Evolutionary conservation across 2,888 invertebrate species (phyloP), one percentile per base, ranked within the genome.

Genomic region (Phania funesta): DNA sequence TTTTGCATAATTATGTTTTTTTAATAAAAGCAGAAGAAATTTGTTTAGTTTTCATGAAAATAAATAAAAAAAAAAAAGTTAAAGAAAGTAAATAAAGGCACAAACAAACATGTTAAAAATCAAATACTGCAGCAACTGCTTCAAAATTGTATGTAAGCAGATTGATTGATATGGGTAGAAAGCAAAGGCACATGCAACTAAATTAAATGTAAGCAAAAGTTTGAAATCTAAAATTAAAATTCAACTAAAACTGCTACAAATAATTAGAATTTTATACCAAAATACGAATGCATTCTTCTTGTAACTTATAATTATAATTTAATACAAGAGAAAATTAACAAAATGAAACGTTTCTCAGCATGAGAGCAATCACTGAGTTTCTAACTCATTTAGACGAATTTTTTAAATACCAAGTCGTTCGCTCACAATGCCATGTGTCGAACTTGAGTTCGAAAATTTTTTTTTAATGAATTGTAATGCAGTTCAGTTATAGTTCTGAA

Each of bases 11-110:
- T 64, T 65, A 35, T 58, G 38, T 56, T 13, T 65, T 67, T 68
- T 76, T 65, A 35, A 60, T 67, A 64, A 62, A 80, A 80, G 74
- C 75, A 44, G 38, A 29, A 62, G 67, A 20, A 67, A 22, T 44
- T 60, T 80, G 22, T 74, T 68, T 48, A 64, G 32, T 62, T 70
- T 64, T 80, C 75, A 70, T 75, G 80, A 80, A 82, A 79, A 46
- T 60, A 71, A 50, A 82, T 67, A 82, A 67, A 44, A 29, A 29
- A 29, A 44, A 50, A 62, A 67, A 65, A 44, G 46, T 80, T 74
- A 20, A 75, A 65, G 74, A 41, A 58, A 58, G 35, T 81, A 62
- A 76, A 46, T 67, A 18, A 64, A 35, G 56, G n/a, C 16, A 20
- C 35, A 9, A 48, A 35, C 56, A 18, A 22, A 46, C 1, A 26